Percentiles rank a stretch among this genome's conserved stretches.
Conservation (phyloP, 2,888 invertebrate species). For the Cantharis nigra region DNA sequence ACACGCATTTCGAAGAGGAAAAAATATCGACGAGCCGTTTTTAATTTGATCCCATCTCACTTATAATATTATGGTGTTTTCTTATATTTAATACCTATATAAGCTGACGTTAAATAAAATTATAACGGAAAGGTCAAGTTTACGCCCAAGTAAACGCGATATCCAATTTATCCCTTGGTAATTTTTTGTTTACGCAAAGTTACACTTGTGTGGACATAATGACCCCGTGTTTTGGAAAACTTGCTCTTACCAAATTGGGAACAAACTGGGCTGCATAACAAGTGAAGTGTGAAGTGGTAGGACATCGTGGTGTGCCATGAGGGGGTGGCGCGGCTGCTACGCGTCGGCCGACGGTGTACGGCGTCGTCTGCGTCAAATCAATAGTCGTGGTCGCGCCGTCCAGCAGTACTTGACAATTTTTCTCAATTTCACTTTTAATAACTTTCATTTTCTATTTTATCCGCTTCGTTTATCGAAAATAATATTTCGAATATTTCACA, state of each 20-base stretch:
- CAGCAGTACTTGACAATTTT: constrained; percentile 23
- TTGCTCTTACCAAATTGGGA: constrained; percentile 12
- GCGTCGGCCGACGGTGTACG: constrained; percentile 34
- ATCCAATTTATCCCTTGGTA: constrained; percentile 19
- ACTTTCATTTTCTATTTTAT: constrained; percentile 4
- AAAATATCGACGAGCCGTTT: neutral
- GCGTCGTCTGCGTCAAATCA: constrained; percentile 37
- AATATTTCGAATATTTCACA: neutral
- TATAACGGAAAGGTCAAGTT: constrained; percentile 30
- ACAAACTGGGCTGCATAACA: constrained; percentile 24
- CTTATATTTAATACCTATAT: neutral
- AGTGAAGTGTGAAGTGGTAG: constrained; percentile 31
- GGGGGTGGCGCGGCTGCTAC: constrained; percentile 34
- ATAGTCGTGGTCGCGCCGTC: constrained; percentile 31
- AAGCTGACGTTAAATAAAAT: neutral
- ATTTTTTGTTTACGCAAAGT: constrained; percentile 24
- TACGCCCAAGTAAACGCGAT: constrained; percentile 21
- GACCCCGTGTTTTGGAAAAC: constrained; percentile 6
- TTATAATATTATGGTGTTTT: neutral
- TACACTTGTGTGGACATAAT: constrained; percentile 21
- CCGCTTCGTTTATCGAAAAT: neutral
- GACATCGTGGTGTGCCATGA: constrained; percentile 26
- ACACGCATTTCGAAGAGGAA: neutral
- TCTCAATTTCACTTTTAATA: constrained; percentile 20
- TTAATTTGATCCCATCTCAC: neutral